Conservation (phyloP, 2,797 vertebrate genomes). For the Taenioides sp. region DNA sequence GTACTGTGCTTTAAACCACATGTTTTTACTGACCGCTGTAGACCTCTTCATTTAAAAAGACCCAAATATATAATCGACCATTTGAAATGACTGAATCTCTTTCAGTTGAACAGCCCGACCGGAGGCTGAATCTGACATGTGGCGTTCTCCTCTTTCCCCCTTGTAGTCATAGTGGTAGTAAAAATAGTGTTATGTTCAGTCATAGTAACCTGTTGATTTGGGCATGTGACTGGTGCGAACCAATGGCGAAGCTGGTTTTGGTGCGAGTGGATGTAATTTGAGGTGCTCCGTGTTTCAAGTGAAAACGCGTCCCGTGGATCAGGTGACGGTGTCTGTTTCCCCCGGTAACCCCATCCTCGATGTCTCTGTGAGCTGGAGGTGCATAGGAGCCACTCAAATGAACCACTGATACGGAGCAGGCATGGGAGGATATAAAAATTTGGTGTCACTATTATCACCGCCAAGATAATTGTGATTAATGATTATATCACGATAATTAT, state of each 20-base stretch:
- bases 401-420: not conserved
- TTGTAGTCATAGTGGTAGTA: not conserved
- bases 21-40: no score
- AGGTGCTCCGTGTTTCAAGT: not conserved
- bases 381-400: not conserved
- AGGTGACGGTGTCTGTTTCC: not conserved
- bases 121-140: not conserved
- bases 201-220: slow-evolving; percentile 3
- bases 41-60: no score
- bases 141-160: not conserved
- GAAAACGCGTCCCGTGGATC: not conserved
- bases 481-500: no score
- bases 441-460: no score
- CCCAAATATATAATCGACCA: no score
- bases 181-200: slow-evolving; percentile 1
- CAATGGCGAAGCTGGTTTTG: not conserved
- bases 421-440: no score
- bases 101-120: no score
- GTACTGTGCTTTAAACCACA: no score
- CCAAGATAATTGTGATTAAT: no score
- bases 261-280: not conserved
- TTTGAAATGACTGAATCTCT: no score
- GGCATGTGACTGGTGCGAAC: not conserved
- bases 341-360: not conserved
- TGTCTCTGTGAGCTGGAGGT: slow-evolving; percentile 15